Percentiles rank a stretch among this genome's conserved stretches.
phyloP scores from a whole-genome alignment of 2,113 vertebrate species.

The Cardinalis cardinalis region DNA sequence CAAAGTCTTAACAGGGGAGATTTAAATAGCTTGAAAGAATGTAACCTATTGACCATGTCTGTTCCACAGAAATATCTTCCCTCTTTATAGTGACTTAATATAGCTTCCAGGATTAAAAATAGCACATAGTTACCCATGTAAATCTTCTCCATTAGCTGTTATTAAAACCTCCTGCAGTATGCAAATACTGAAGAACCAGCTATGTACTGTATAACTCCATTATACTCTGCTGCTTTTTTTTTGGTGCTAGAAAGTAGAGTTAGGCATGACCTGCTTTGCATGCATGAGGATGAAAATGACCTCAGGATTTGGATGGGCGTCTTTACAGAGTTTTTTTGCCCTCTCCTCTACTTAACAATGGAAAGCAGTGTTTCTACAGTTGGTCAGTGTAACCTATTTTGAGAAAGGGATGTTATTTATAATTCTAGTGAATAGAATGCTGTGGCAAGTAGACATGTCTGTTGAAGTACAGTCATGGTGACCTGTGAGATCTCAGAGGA shows the following conservation, averaged over 20 bases:
- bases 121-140: not conserved
- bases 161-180: not conserved
- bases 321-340: not conserved
- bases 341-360: not conserved
- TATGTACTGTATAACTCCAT: not conserved
- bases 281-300: not conserved
- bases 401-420: not conserved
- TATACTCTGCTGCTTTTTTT: not conserved
- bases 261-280: not conserved
- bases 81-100: not conserved
- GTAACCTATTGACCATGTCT: constrained; percentile 1
- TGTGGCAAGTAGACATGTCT: not conserved
- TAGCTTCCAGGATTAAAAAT: constrained; percentile 37
- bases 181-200: not conserved
- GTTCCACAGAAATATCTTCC: not conserved
- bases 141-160: not conserved
- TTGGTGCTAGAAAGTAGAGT: not conserved
- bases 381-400: not conserved
- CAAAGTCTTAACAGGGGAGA: not conserved
- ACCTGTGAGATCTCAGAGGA: not conserved
- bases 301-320: not conserved
- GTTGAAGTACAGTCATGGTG: not conserved
- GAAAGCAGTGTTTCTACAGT: not conserved
- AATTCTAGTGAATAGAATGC: not conserved
- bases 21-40: constrained; percentile 48